These are phyloP conservation scores for Rhinatrema bivittatum DNA, from an alignment of 2,797 vertebrate genomes.

Conservation along the genomic window DNA sequence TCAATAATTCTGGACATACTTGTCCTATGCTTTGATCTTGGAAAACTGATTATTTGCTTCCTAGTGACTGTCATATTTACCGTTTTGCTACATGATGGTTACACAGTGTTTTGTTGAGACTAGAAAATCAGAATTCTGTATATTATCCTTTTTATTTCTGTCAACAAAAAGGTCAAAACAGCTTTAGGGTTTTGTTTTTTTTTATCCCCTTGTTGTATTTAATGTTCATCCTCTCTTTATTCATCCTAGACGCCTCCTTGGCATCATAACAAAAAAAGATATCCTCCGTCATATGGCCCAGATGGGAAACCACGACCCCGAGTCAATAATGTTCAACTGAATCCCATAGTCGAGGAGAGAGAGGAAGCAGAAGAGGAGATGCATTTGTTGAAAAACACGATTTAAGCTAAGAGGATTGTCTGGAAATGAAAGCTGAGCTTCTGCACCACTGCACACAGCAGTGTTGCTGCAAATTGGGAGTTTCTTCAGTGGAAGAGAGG, in stretches of 20 bases:
- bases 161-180: conserved; percentile 56
- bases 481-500: conserved; percentile 24
- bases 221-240: conserved; percentile 38
- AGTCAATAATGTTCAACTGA: conserved; percentile 99
- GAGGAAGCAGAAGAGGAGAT: conserved; percentile 75
- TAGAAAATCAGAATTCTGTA: conserved; percentile 43
- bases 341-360: conserved; percentile 56
- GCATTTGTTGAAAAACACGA: conserved; percentile 78
- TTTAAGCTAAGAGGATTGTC: conserved; percentile 55
- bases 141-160: conserved; percentile 49
- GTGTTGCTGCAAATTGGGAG: conserved; percentile 39
- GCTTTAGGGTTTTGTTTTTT: conserved; percentile 7
- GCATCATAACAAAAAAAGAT: conserved; percentile 99
- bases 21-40: conserved; percentile 23
- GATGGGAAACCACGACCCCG: conserved; percentile 97
- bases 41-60: conserved; percentile 12
- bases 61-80: conserved; percentile 30
- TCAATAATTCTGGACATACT: conserved; percentile 20
- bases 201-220: conserved; percentile 27
- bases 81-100: conserved; percentile 35
- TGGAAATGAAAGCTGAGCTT: conserved; percentile 28
- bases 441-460: conserved; percentile 18
- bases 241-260: conserved; percentile 90
- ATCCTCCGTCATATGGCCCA: conserved; percentile 99
- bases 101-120: conserved; percentile 32